These are phyloP conservation scores for Gerris buenoi DNA, from an alignment of 1,140 invertebrate species.

Conservation along the genomic window DNA sequence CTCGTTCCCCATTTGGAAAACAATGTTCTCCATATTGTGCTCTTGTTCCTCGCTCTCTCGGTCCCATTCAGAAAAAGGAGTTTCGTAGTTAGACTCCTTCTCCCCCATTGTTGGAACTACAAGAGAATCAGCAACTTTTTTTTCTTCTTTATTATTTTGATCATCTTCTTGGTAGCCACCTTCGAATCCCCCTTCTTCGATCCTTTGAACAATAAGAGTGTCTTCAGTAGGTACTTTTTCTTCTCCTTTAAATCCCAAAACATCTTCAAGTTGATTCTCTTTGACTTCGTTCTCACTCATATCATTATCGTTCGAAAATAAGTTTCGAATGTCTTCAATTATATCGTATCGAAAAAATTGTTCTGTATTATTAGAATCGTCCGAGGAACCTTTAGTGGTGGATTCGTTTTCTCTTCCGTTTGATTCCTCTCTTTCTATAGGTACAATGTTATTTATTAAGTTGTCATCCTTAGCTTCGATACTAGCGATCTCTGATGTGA, in stretches of 20 bases:
- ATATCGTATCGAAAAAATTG: conserved; percentile 15
- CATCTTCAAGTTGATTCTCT: conserved; percentile 11
- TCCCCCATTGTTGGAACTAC: conserved; percentile 10
- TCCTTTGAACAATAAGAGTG: conserved; percentile 2
- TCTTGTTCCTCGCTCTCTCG: conserved; percentile 23
- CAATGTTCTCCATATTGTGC: conserved; percentile 20
- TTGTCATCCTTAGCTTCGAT: neutral
- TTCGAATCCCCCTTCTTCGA: conserved; percentile 13
- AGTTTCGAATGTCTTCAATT: conserved; percentile 13
- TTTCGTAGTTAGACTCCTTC: conserved; percentile 15
- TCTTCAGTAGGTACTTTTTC: conserved; percentile 5
- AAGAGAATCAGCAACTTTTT: neutral
- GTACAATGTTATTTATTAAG: neutral
- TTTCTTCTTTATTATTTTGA: conserved; percentile 11
- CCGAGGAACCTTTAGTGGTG: conserved; percentile 5
- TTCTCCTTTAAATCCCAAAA: conserved; percentile 6
- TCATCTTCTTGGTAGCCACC: conserved; percentile 20
- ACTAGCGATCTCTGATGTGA: neutral
- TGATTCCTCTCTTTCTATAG: neutral
- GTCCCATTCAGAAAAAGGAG: conserved; percentile 23
- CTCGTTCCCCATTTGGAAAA: conserved; percentile 15
- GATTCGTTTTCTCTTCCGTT: neutral
- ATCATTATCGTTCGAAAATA: conserved; percentile 9
- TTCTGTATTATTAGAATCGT: conserved; percentile 6
- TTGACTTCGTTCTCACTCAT: conserved; percentile 9